Percentiles rank a stretch among this genome's conserved stretches.
Evolutionary conservation across 2,113 vertebrate species (phyloP).

Genomic region (Scomber colias): DNA sequence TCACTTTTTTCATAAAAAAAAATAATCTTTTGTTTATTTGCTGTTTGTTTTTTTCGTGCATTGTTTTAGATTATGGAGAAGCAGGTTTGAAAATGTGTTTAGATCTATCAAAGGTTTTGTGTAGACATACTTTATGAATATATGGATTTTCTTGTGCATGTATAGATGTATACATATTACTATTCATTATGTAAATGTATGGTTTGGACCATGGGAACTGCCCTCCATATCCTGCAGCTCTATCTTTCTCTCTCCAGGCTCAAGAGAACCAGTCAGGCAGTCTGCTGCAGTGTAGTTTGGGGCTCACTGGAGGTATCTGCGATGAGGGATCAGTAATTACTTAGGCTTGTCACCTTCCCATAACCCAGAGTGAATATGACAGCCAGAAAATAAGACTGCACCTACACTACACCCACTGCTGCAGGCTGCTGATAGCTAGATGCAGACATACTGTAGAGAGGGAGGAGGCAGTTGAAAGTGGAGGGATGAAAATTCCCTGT

Average conservation of each 20-base stretch:
- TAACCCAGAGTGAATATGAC: conserved; percentile 77
- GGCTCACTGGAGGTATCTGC: conserved; percentile 66
- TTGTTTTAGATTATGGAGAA: background rate
- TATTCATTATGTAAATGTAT: conserved; percentile 7
- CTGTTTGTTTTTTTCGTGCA: background rate
- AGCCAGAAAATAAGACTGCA: conserved; percentile 80
- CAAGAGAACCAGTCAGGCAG: conserved; percentile 37
- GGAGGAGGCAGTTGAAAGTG: conserved; percentile 7
- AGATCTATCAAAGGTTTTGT: background rate
- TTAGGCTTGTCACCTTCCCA: conserved; percentile 73
- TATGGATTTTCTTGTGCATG: background rate
- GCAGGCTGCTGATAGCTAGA: conserved; percentile 68
- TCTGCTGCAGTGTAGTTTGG: conserved; percentile 47
- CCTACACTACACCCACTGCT: conserved; percentile 72
- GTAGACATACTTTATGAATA: background rate
- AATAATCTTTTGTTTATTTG: background rate
- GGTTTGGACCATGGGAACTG: background rate
- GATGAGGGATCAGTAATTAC: conserved; percentile 75
- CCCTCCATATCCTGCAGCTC: conserved; percentile 9
- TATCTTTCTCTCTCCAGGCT: conserved; percentile 6
- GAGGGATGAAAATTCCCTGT: conserved; percentile 31
- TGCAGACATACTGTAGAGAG: conserved; percentile 45
- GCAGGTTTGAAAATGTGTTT: background rate
- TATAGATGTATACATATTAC: background rate
- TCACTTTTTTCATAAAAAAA: conserved; percentile 20